These are phyloP conservation scores for Circaetus cinerascens DNA, from an alignment of 2,113 vertebrate genomes.

Conservation along the genomic window DNA sequence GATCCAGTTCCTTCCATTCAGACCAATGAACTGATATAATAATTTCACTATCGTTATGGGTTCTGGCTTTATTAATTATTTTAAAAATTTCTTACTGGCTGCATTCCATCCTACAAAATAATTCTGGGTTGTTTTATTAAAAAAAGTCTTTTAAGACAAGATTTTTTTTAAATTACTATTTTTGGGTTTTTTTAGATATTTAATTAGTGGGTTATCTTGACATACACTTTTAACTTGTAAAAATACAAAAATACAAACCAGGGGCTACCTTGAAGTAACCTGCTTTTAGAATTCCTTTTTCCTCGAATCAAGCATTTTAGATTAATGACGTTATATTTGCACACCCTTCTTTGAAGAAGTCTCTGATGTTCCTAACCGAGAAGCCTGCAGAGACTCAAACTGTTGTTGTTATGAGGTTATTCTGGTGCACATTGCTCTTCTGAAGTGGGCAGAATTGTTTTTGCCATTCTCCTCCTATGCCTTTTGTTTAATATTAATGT, in stretches of 20 bases:
- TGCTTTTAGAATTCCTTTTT: not conserved
- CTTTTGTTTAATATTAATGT: slow-evolving; percentile 2
- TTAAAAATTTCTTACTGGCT: not conserved
- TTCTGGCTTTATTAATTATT: not conserved
- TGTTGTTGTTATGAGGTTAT: not conserved
- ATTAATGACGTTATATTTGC: not conserved
- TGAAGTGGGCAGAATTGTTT: not conserved
- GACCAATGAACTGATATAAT: not conserved
- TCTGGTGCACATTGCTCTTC: not conserved
- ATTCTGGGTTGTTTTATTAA: not conserved
- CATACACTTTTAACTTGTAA: not conserved
- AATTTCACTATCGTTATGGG: not conserved
- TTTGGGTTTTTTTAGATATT: not conserved
- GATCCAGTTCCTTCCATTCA: not conserved
- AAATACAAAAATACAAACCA: not conserved
- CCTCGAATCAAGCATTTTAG: not conserved
- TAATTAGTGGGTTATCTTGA: not conserved
- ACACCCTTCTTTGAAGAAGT: not conserved
- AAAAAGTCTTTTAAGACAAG: not conserved
- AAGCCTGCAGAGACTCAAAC: not conserved
- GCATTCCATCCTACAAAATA: not conserved
- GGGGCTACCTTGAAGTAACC: not conserved
- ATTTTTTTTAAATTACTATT: not conserved
- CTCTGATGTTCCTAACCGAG: not conserved
- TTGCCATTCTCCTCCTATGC: not conserved